Evolutionary conservation across 2,113 vertebrate genomes (phyloP), one percentile per base, ranked within the genome.

Genomic region (Bambusicola thoracicus): DNA sequence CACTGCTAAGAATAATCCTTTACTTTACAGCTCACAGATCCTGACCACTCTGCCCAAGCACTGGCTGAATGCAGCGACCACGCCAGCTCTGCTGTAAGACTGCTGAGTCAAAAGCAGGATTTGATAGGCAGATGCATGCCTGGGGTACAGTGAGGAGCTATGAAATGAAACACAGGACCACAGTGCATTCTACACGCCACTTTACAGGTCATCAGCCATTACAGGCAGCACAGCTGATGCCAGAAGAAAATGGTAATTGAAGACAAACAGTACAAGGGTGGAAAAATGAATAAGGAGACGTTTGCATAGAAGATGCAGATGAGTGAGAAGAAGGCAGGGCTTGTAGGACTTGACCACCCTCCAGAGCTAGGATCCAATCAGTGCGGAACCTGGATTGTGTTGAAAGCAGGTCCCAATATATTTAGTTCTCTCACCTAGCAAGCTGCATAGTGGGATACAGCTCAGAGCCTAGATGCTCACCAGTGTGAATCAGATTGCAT

Each of bases 291-390:
- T 53, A 65, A 75, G 36, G 73, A 95, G 69, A 81, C 34, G 34
- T 59, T 92, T 73, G 49, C 21, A 76, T 2, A 89, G 59, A 80
- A 87, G 21, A 89, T 24, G 5, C 18, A 85, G 32, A 58, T 27
- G 12, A 68, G 17, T 81, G 41, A 73, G n/a, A 79, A 68, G 61
- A 58, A 4, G 30, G 15, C 11, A 82, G 27, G 25, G 6, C 13
- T 84, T 20, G 24, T 11, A 83, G 24, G 20, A 63, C 22, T 43
- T 8, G 38, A 63, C 7, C 25, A 72, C 25, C 3, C 4, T 18
- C 46, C n/a, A 18, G 40, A 76, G 67, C 53, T 40, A 87, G 19
- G 85, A n/a, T 48, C 63, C 0, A 0, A 1, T 8, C 0, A 0
- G 1, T 11, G 13, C n/a, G 30, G 32, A 43, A 70, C 38, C 6